Base-by-base conservation (phyloP, 1,140 invertebrate genomes). In the Trinorchestia longiramus region DNA sequence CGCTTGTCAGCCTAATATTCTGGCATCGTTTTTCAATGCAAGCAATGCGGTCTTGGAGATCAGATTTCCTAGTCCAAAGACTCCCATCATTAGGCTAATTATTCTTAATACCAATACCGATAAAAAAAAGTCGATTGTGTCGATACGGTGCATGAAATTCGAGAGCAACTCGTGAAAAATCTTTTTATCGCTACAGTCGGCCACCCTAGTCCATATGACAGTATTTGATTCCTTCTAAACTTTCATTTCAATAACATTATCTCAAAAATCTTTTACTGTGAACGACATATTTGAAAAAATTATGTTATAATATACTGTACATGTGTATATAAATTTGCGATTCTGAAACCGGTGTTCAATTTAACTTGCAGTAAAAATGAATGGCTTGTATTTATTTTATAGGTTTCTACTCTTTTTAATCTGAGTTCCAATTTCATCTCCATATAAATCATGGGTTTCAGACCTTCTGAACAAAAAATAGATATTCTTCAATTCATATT, bases 31-130 rank as follows among this genome's bases (percentile, higher is more conserved):
- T 91, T 91, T 41, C 88, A 42, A 42, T 42, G 41, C 88, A 91
- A 91, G 43, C 88, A 44, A 91, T 91, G 43, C 4, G 88, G 88
- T 42, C 43, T 8, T 91, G 4, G 88, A 42, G 41, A 11, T 17
- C 4, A 36, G 43, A 36, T 91, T 43, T 91, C 62, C 28, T 43
- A 43, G 11, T 91, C 88, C 88, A 91, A 91, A 42, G 43, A 15
- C 41, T 91, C 43, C 41, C 88, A 42, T 43, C 88, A 91, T 91
- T 91, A 91, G 88, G 88, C 88, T 91, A 91, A 91, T 91, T 91
- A 44, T 43, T 91, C 88, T 11, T 42, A 91, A 42, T 91, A 91
- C 88, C 88, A 91, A 91, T 91, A 91, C 88, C 19, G 41, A 4
- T 11, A 41, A 91, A 15, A 44, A 91, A 91, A 91, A 91, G 88